Conservation (phyloP, 2,888 invertebrate genomes). For the Ramazzottius varieornatus region DNA sequence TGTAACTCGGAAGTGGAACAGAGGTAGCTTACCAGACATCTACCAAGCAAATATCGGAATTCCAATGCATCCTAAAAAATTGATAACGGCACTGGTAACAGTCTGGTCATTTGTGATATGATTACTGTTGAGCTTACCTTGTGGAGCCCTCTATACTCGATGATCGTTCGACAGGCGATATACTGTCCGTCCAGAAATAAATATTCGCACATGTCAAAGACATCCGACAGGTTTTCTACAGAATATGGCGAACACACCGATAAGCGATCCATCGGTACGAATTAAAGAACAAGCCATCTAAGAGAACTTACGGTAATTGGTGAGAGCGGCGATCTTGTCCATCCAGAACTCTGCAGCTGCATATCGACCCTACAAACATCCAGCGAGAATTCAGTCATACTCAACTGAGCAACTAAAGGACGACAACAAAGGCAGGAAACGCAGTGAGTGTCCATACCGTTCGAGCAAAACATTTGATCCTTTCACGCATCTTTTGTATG, state of each 20-base stretch:
- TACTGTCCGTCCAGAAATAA: not conserved
- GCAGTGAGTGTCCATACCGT: not conserved
- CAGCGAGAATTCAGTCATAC: too few species aligned
- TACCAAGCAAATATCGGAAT: not conserved
- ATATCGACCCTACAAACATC: not conserved
- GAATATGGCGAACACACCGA: not conserved
- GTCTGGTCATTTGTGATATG: not conserved
- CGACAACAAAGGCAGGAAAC: too few species aligned
- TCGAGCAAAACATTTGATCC: not conserved
- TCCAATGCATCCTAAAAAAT: not conserved
- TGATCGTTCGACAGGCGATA: not conserved
- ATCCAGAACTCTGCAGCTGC: constrained; percentile 1
- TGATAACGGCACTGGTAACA: not conserved
- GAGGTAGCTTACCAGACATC: not conserved
- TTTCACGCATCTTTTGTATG: not conserved
- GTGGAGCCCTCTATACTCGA: not conserved
- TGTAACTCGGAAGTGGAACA: not conserved
- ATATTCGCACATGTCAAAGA: not conserved
- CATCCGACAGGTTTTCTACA: not conserved
- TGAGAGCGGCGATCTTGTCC: not conserved
- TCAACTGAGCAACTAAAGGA: too few species aligned
- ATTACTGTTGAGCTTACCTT: not conserved
- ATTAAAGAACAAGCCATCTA: not conserved
- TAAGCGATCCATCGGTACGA: not conserved
- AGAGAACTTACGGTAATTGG: not conserved